A percentile compares a stretch with the other conserved stretches of the same genome.
Conservation (phyloP, 92 coral and sea anemone genomes). For the Phenganax subtilis region DNA sequence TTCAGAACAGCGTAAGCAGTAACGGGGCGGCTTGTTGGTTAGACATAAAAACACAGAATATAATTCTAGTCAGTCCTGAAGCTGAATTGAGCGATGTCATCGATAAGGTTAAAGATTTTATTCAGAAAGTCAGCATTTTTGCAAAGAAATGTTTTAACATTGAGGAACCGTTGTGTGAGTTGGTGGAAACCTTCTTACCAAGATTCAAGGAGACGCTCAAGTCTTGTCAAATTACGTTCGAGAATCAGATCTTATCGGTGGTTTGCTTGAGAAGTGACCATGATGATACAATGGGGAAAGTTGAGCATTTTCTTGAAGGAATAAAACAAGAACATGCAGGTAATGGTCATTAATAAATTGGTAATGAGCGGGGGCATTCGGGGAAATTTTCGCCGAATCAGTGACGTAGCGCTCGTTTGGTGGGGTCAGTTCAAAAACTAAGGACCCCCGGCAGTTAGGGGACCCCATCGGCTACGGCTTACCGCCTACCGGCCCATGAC, state of each 20-base stretch:
- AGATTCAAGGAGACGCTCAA: background rate
- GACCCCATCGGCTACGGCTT: too few relatives aligned
- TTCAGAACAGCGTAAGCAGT: background rate
- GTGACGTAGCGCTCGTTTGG: too few relatives aligned
- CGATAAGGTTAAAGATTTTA: constrained; percentile 1
- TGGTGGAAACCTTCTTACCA: background rate
- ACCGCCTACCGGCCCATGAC: too few relatives aligned
- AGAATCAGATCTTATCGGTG: background rate
- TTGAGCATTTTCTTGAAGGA: background rate
- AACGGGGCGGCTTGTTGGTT: constrained; percentile 23
- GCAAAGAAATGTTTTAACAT: background rate
- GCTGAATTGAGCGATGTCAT: background rate
- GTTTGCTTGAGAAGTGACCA: background rate
- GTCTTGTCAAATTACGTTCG: background rate
- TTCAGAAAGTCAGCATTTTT: constrained; percentile 2
- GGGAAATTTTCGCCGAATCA: too few relatives aligned
- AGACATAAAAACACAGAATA: background rate
- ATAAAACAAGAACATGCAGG: background rate
- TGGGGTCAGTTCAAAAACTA: too few relatives aligned
- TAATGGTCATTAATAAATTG: background rate
- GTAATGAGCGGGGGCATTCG: background rate
- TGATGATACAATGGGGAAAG: background rate
- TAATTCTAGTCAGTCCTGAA: background rate
- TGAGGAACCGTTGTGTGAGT: background rate
- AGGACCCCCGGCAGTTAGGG: too few relatives aligned